Conservation (phyloP, 1,140 invertebrate genomes). For the Solenopsis invicta region DNA sequence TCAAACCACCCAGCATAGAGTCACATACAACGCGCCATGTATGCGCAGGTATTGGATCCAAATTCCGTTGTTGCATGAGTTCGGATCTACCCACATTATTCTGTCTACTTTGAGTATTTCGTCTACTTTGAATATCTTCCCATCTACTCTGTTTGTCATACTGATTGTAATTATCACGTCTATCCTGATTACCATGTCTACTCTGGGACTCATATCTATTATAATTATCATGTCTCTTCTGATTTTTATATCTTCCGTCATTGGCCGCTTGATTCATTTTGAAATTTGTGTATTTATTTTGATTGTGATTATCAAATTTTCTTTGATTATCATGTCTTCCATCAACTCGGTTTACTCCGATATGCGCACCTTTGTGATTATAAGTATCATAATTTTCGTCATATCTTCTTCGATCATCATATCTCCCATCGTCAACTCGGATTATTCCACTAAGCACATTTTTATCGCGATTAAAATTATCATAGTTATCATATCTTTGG, state of each 20-base stretch:
- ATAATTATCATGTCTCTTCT: not conserved
- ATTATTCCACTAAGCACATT: not conserved
- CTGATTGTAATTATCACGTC: constrained; percentile 10
- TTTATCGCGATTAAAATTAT: constrained; percentile 27
- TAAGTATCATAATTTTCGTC: constrained; percentile 18
- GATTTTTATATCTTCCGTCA: not conserved
- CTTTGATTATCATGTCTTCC: not conserved
- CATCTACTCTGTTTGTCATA: constrained; percentile 17
- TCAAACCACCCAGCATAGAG: constrained; percentile 88
- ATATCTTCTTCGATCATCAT: constrained; percentile 13
- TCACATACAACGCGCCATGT: constrained; percentile 87
- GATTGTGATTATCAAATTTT: constrained; percentile 24
- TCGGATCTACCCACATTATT: not conserved
- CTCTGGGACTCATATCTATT: constrained; percentile 12
- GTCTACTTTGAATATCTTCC: constrained; percentile 9
- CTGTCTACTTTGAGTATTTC: not conserved
- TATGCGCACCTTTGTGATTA: not conserved
- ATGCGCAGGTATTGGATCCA: constrained; percentile 62
- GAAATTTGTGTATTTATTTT: not conserved
- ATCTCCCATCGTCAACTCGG: not conserved
- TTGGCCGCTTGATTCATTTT: not conserved
- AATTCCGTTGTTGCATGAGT: not conserved
- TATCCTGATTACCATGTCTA: constrained; percentile 14
- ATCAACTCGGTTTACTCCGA: not conserved
- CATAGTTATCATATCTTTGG: constrained; percentile 18